Evolutionary conservation across 2,888 invertebrate species (phyloP), one percentile per base, ranked within the genome.

Genomic region (Cybosia mesomella): DNA sequence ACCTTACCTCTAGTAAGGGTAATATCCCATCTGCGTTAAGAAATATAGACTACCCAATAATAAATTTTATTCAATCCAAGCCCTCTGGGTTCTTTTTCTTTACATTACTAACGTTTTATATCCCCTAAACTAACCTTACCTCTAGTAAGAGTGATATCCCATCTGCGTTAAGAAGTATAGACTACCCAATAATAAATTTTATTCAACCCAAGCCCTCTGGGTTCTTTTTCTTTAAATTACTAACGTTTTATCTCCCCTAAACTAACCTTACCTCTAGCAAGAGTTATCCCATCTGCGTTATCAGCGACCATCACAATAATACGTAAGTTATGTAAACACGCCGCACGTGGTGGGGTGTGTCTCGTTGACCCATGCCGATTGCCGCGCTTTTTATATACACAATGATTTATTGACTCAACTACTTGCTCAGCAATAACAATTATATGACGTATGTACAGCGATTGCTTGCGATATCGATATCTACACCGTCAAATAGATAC

Each of bases 311-410:
- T 59, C 28, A 32, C 32, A 66, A 64, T 21, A 70, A 67, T 54
- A 67, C 32, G 57, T 69, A 62, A n/a, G n/a, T n/a, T 5, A 75
- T 66, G 70, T 81, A 74, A 81, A 81, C 79, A 79, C 10, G 28
- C 59, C 65, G 59, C 80, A 80, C 83, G 83, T 81, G 81, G 70
- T 70, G 77, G 86, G 87, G 84, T 82, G 85, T 86, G 85, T 81
- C 86, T 79, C 79, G 64, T 28, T 82, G 76, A 82, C 77, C 78
- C 76, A 68, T 82, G 74, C 67, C 70, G 69, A 76, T 67, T 82
- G 74, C 68, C 71, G 66, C 70, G 67, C 43, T 82, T 77, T 62
- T 70, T 76, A 83, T 74, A 82, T 76, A 82, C 78, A 85, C 70
- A 28, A 60, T 60, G 68, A 65, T 70, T 60, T 64, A 39, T 67